Conservation (phyloP, 2,113 vertebrate genomes). For the Illadopsis cleaveri region DNA sequence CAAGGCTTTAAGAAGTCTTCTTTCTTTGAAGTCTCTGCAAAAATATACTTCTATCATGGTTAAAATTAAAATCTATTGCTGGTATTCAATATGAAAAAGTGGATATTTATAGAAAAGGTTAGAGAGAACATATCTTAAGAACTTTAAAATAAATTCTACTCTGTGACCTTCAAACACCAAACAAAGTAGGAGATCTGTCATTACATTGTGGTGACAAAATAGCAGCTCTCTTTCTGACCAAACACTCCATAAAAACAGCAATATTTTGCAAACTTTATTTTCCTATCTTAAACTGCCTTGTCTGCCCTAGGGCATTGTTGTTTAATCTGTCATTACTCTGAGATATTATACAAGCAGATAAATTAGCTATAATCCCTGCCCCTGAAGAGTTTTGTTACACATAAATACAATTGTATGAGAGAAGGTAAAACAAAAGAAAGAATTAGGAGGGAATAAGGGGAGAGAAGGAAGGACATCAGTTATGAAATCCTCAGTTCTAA, state of each 20-base stretch:
- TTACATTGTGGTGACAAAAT: background rate
- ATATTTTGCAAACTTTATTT: background rate
- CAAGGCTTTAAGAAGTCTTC: background rate
- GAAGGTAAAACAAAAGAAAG: background rate
- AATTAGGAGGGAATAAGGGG: background rate
- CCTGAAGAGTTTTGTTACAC: background rate
- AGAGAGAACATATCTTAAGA: background rate
- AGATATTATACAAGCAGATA: background rate
- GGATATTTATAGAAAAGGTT: background rate
- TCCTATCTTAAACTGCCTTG: background rate
- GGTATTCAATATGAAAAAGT: background rate
- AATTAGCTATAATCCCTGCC: background rate
- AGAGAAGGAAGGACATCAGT: background rate
- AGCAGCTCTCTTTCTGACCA: background rate
- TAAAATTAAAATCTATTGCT: background rate
- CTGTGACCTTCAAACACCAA: background rate
- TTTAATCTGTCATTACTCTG: background rate
- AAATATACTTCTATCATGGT: background rate
- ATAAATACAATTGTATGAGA: background rate
- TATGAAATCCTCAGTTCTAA: background rate
- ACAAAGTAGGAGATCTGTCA: background rate
- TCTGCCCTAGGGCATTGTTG: background rate
- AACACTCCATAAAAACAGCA: background rate
- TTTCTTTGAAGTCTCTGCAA: background rate
- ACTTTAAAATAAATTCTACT: background rate